Evolutionary conservation across 2,888 invertebrate species (phyloP), one percentile per base, ranked within the genome.

Genomic region (Tricholauxania praeusta): DNA sequence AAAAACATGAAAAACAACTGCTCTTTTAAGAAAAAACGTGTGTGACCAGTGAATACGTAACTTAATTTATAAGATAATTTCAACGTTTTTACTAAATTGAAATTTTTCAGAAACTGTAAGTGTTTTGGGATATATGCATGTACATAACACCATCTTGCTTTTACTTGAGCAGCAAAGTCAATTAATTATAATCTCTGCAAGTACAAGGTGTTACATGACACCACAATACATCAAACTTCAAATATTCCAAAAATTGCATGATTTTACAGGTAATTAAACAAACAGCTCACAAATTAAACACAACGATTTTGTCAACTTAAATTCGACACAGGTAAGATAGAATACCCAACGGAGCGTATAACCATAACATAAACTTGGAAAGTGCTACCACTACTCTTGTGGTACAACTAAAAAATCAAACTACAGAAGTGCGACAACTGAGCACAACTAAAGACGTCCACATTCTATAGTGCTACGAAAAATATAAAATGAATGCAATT

Each of bases 281-380:
- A 62, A 39, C 15, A 39, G 6, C 14, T 12, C 60, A 7, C 39
- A 32, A 59, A 15, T 28, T 12, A 39, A 10, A 39, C 39, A n/a
- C 32, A 47, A 60, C 39, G 8, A 39, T 39, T 62, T 47, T 62
- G 60, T 62, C 60, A 65, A 52, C 49, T 65, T 49, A 3, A 64
- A 65, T 65, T 17, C 5, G 6, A 17, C 10, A 48, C 65, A 14
- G 10, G 39, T 10, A 39, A 39, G 39, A 39, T 10, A 39, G 39
- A 14, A 52, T 5, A 62, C 14, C n/a, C 59, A 63, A 12, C 63
- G 53, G 63, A 71, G 63, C 71, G 53, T 71, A 48, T 15, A 64
- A 63, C 47, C 32, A 51, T 51, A 2, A 12, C 32, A 52, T 51
- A 7, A n/a, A 53, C 47, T 12, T n/a, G n/a, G n/a, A 71, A 39